Evolutionary conservation across 2,888 invertebrate genomes (phyloP), one percentile per base, ranked within the genome.

Genomic region (Allolobophora icterica): DNA sequence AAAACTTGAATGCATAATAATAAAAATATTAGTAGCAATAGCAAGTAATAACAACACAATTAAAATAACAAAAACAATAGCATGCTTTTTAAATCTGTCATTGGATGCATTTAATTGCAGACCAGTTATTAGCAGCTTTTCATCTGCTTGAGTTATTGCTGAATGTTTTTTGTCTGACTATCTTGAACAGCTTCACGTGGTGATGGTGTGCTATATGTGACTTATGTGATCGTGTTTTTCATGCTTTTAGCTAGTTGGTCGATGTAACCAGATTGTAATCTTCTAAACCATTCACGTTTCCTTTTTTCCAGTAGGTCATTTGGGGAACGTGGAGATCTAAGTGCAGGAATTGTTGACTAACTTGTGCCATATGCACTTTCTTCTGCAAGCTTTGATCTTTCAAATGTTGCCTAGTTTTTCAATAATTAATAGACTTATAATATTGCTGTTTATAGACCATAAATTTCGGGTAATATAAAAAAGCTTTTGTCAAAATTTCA

Each of bases 121-220:
- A n/a, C n/a, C n/a, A 71, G 71, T 71, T 71, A 71, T 71, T 71
- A 71, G 71, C 71, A 71, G 71, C 71, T 71, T 52, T 52, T 52
- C 52, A 52, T 52, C 71, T 71, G 71, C 71, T 71, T 71, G 71
- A 71, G 71, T 71, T 71, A 71, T 71, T 13, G 71, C 71, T 71
- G 71, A 71, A 71, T 71, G n/a, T 71, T 1, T 71, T 71, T 71
- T 11, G 71, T 71, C 71, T 4, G 71, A 71, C 71, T 71, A 71
- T 71, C 71, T n/a, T 71, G n/a, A 71, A 71, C 71, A 71, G 71
- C 71, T 71, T 71, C 71, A 71, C 8, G 71, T 71, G 71, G 71
- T 71, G 71, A 71, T n/a, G 71, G 71, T 71, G 71, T 71, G 71
- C 71, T 71, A 71, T 71, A n/a, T 71, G 71, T 71, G 71, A 71